A percentile compares a stretch with the other conserved stretches of the same genome.
Evolutionary conservation across 2,888 invertebrate species (phyloP).

Genomic region (Drosophila paracracens): DNA sequence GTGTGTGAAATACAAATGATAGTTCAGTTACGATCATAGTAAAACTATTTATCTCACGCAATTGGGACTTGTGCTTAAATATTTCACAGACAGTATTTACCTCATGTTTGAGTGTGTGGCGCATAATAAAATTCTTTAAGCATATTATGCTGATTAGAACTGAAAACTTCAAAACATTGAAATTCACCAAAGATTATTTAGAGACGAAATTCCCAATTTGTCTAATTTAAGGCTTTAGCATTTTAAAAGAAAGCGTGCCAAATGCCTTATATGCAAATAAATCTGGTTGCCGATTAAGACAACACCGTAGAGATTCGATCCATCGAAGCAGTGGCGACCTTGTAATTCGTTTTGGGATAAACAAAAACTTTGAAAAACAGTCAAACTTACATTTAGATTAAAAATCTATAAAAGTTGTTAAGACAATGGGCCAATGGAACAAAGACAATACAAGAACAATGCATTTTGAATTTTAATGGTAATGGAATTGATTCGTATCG

Average conservation of each 20-base stretch:
- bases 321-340: slow-evolving; percentile 46
- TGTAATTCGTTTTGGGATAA: slow-evolving; percentile 19
- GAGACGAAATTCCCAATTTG: slow-evolving; percentile 4
- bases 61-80: neutral
- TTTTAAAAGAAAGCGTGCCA: slow-evolving; percentile 37
- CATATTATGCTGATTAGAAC: neutral
- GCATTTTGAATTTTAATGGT: slow-evolving; percentile 44
- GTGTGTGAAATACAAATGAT: neutral
- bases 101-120: neutral
- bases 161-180: neutral
- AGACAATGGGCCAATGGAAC: slow-evolving; percentile 47
- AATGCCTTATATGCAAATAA: slow-evolving; percentile 41
- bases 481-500: slow-evolving; percentile 39
- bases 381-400: slow-evolving; percentile 49
- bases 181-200: neutral
- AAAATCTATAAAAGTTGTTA: slow-evolving; percentile 65
- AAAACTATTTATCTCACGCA: neutral
- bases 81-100: neutral
- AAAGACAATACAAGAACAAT: slow-evolving; percentile 30
- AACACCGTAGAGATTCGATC: slow-evolving; percentile 18
- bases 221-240: slow-evolving; percentile 14
- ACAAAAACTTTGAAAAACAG: slow-evolving; percentile 3
- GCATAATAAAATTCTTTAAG: neutral
- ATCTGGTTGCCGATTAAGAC: slow-evolving; percentile 15
- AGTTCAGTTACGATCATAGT: neutral